A percentile compares a stretch with the other conserved stretches of the same genome.
These are phyloP conservation scores for Isotomurus palustris DNA, from an alignment of 2,888 invertebrate species.

Conservation along the genomic window DNA sequence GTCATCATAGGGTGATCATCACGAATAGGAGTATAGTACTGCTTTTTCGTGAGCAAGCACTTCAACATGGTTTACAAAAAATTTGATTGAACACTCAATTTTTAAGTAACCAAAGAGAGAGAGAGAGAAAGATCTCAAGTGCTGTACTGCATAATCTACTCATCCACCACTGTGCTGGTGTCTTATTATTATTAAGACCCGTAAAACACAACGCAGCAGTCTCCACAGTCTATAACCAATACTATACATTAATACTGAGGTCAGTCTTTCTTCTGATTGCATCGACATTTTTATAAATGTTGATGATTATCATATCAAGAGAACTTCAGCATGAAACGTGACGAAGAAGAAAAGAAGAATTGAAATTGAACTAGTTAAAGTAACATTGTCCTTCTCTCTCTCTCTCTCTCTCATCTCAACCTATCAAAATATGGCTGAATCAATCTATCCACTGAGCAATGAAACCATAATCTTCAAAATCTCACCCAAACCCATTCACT, in stretches of 20 bases:
- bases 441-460: conserved; percentile 11
- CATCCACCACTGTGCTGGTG: not conserved
- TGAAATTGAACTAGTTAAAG: conserved; percentile 1
- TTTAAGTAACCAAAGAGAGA: no score
- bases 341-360: conserved; percentile 2
- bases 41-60: conserved; percentile 10
- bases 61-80: conserved; percentile 4
- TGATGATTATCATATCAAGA: not conserved
- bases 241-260: not conserved
- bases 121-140: not conserved
- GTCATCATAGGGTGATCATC: conserved; percentile 9
- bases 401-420: not conserved
- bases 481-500: conserved; percentile 32
- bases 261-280: not conserved
- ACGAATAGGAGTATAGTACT: not conserved
- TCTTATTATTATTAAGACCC: no score
- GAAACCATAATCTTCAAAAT: conserved; percentile 34
- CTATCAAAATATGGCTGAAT: not conserved
- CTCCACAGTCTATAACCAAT: not conserved
- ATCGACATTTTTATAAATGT: not conserved
- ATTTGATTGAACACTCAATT: no score
- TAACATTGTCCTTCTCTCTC: conserved; percentile 7
- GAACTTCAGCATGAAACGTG: not conserved
- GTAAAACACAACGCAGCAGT: not conserved
- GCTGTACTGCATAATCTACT: not conserved